These are phyloP conservation scores for Aphidius colemani DNA, from an alignment of 2,888 invertebrate species.

Conservation along the genomic window DNA sequence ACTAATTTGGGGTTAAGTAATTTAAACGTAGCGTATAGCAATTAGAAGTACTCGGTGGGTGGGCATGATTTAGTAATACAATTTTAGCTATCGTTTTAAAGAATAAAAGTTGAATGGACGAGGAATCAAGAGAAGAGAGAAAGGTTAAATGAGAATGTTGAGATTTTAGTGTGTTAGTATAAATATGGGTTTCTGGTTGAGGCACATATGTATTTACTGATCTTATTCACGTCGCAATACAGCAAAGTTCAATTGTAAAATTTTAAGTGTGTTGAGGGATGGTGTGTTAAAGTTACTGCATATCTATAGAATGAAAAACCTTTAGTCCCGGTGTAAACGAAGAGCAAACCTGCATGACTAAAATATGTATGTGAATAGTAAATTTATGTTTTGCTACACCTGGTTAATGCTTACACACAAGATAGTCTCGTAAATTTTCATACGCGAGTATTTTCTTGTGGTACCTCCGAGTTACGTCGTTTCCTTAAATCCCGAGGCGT, in stretches of 20 bases:
- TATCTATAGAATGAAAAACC: conserved; percentile 17
- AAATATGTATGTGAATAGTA: conserved; percentile 58
- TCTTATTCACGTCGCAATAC: no score
- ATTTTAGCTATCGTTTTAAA: conserved; percentile 43
- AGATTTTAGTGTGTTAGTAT: conserved; percentile 26
- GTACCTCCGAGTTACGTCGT: conserved; percentile 1
- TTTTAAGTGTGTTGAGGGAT: conserved; percentile 18
- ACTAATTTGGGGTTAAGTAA: conserved; percentile 58
- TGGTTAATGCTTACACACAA: conserved; percentile 59
- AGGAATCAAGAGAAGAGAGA: conserved; percentile 24
- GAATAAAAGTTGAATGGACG: conserved; percentile 43
- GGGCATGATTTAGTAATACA: conserved; percentile 55
- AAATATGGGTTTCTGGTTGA: conserved; percentile 24
- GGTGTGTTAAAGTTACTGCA: conserved; percentile 21
- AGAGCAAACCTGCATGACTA: conserved; percentile 39
- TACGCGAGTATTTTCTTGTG: conserved; percentile 41
- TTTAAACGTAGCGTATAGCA: conserved; percentile 57
- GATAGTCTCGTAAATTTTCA: conserved; percentile 59
- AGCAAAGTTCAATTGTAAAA: background rate
- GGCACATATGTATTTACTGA: conserved; percentile 31
- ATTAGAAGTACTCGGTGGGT: conserved; percentile 53
- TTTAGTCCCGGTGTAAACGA: conserved; percentile 19
- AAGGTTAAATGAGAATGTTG: conserved; percentile 28
- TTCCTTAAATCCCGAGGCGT: no score
- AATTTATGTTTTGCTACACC: conserved; percentile 60